These are phyloP conservation scores for Drosophila imparisetae DNA, from an alignment of 2,888 invertebrate species.

Conservation along the genomic window DNA sequence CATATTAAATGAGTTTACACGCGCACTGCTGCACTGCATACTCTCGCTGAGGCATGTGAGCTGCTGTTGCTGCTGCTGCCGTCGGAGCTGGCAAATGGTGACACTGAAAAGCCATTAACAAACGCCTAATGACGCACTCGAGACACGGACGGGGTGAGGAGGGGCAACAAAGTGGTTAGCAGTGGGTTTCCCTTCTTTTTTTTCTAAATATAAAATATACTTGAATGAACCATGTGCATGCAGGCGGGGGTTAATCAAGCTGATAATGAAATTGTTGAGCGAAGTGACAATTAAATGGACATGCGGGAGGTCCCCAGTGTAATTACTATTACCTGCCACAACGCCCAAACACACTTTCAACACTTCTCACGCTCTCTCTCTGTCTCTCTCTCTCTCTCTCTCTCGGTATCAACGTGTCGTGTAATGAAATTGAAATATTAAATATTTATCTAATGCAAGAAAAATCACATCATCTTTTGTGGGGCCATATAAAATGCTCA, in stretches of 20 bases:
- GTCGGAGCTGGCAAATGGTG: constrained; percentile 47
- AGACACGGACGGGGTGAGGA: constrained; percentile 44
- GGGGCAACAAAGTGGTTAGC: constrained; percentile 9
- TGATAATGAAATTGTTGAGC: constrained; percentile 59
- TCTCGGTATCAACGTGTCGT: constrained; percentile 10
- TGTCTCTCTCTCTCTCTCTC: background rate
- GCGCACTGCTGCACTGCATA: constrained; percentile 52
- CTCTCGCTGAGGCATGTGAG: constrained; percentile 43
- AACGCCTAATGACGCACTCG: constrained; percentile 75
- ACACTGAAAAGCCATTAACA: constrained; percentile 82
- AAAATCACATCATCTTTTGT: constrained; percentile 66
- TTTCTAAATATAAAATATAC: constrained; percentile 7
- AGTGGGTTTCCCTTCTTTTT: background rate
- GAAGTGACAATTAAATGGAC: constrained; percentile 57
- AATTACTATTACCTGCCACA: background rate
- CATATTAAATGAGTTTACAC: constrained; percentile 75
- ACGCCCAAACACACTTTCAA: background rate
- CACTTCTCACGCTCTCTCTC: background rate
- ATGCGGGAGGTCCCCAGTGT: constrained; percentile 33
- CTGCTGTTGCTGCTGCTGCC: constrained; percentile 12
- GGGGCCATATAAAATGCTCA: constrained; percentile 51
- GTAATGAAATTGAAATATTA: constrained; percentile 73
- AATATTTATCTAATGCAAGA: constrained; percentile 70
- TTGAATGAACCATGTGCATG: constrained; percentile 4
- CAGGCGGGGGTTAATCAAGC: constrained; percentile 44